Evolutionary conservation across 2,888 invertebrate species (phyloP), one percentile per base, ranked within the genome.

Genomic region (Rhingia rostrata): DNA sequence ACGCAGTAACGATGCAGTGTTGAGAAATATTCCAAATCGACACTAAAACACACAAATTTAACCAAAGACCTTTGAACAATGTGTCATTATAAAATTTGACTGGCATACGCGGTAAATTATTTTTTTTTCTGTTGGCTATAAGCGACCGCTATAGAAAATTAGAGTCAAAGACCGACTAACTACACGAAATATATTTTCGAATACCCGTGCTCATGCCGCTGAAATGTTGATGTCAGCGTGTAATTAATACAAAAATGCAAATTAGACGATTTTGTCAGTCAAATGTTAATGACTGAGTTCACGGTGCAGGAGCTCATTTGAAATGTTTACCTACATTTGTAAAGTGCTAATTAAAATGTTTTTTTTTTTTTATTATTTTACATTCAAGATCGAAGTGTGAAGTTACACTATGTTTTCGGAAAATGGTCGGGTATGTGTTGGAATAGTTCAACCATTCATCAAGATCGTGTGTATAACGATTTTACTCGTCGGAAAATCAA

Each of bases 141-240:
- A 49, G 9, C 30, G 1, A 5, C 9, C 22, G 30, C 7, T 22
- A 49, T 22, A 10, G 9, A 30, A 4, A 32, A 9, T 10, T 10
- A 9, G 49, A 49, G 49, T 49, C 49, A 49, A 49, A 49, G 49
- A 49, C 49, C 49, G 9, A 49, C 49, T 49, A 49, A 22, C 41
- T 41, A 4, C 22, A 22, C 10, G 41, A 41, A 10, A 4, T 10
- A 10, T 10, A 41, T 41, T 41, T 10, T 10, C 41, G 4, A 4
- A 41, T 9, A 45, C 14, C 12, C 14, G 30, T 49, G 10, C 9
- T n/a, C 6, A 10, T 7, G 9, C 4, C 4, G 30, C 10, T 4
- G 10, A 22, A 22, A 30, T 49, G 30, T 9, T 10, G 0, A 30
- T 30, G 49, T 4, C 49, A 47, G 22, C 7, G 49, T 32, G 30